Evolutionary conservation across 1,140 invertebrate species (phyloP), one percentile per base, ranked within the genome.

Genomic region (Drosophila sp.): DNA sequence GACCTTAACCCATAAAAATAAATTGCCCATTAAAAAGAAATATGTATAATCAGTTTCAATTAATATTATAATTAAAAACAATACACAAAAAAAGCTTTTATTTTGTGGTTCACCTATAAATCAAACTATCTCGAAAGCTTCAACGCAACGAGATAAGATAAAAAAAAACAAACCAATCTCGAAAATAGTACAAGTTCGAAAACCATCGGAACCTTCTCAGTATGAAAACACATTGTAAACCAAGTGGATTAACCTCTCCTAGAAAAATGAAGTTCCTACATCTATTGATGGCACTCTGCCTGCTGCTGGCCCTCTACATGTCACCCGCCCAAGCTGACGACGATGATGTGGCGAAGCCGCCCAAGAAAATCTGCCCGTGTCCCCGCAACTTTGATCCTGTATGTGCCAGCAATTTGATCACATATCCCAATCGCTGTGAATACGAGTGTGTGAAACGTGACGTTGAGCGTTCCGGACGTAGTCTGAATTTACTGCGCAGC

Each of bases 401-500:
- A 0, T 94, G 94, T 78, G 93, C 90, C 4, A 91, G 87, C 54
- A 92, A 94, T 73, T 76, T 91, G 23, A 70, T 77, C 1, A 93
- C 93, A 1, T 94, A 94, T 76, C 54, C 72, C 47, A 94, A 94
- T 83, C 79, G 87, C 1, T 94, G 94, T 67, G 54, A 91, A 32
- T 92, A 93, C 41, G 76, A 92, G 1, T 94, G 94, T 70, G 80
- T 72, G 0, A 68, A 67, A 3, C 79, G 77, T 0, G 35, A 78
- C 2, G 25, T 68, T 1, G 76, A 77, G 27, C 81, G 90, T 4
- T n/a, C 35, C 1, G 90, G 90, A 67, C 90, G 90, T 56, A 90
- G 70, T n/a, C 41, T 91, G 67, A 47, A 58, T 0, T 2, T 91
- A 1, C 55, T 90, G 4, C 81, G 90, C 56, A 32, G 3, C 0